phyloP scores from a whole-genome alignment of 1,140 invertebrate genomes.

The Penaeus chinensis region DNA sequence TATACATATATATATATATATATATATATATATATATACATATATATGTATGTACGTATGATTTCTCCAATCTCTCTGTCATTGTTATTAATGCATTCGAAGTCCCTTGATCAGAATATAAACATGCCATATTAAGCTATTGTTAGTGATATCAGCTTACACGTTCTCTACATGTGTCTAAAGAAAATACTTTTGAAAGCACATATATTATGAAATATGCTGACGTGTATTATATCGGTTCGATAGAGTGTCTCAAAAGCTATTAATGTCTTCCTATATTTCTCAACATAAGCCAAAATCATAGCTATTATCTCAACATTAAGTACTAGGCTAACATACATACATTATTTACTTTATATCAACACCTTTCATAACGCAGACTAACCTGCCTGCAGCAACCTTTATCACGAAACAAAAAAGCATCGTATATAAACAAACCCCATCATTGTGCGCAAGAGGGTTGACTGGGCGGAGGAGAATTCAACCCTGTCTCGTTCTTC shows the following conservation, averaged over 20 bases:
- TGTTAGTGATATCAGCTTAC: no score
- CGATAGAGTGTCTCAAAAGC: not conserved
- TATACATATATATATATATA: no score
- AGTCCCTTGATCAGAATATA: no score
- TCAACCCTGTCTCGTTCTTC: no score
- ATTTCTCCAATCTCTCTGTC: not conserved
- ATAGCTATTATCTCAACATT: conserved; percentile 24
- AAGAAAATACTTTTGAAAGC: no score
- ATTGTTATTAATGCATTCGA: no score
- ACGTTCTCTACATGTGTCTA: no score
- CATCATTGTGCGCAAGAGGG: conserved; percentile 8
- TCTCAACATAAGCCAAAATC: conserved; percentile 5
- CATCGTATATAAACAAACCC: conserved; percentile 30
- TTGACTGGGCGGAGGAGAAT: not conserved
- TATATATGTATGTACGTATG: conserved; percentile 20
- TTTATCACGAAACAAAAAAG: conserved; percentile 23
- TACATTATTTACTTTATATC: conserved; percentile 36
- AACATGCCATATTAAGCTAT: no score
- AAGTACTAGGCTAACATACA: conserved; percentile 18
- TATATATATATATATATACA: not conserved
- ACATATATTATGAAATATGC: no score
- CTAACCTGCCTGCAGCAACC: not conserved
- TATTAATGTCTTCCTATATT: not conserved
- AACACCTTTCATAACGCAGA: conserved; percentile 26
- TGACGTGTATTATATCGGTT: no score